These are phyloP conservation scores for Scatophagus argus DNA, from an alignment of 2,113 vertebrate species.

Conservation along the genomic window DNA sequence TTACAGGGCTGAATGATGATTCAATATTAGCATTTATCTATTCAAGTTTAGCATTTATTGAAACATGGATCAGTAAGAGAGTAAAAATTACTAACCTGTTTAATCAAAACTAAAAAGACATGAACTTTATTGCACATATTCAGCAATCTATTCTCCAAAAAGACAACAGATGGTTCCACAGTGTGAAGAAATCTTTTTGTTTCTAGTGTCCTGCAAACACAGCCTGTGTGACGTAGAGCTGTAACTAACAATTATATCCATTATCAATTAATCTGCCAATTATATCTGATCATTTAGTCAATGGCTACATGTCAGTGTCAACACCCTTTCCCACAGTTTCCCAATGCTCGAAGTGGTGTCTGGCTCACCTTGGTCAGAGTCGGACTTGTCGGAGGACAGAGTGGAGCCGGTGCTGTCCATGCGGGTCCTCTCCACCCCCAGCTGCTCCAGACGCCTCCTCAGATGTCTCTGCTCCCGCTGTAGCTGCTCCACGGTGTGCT, in stretches of 20 bases:
- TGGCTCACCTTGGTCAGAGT: constrained; percentile 92
- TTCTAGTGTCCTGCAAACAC: neutral
- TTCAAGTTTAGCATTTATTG: too few species aligned
- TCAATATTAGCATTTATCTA: neutral
- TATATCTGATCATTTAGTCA: too few species aligned
- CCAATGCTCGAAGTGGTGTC: too few species aligned
- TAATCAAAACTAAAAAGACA: neutral
- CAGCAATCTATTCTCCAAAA: neutral
- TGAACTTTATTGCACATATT: neutral
- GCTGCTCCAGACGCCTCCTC: constrained; percentile 92
- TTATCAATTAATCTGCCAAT: too few species aligned
- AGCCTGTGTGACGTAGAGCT: neutral
- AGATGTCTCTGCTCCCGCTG: constrained; percentile 94
- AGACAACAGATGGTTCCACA: too few species aligned
- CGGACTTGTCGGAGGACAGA: constrained; percentile 88
- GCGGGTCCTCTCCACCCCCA: constrained; percentile 91
- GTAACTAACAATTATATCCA: too few species aligned
- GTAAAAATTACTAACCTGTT: too few species aligned
- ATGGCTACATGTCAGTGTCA: too few species aligned
- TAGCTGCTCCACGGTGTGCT: constrained; percentile 94
- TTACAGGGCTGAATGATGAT: neutral
- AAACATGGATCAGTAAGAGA: too few species aligned
- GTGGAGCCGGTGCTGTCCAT: constrained; percentile 93
- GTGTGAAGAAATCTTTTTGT: neutral
- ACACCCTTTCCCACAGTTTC: too few species aligned